A percentile compares a stretch with the other conserved stretches of the same genome.
These are phyloP conservation scores for Dasysyrphus albostriatus DNA, from an alignment of 2,888 invertebrate species.

Conservation along the genomic window DNA sequence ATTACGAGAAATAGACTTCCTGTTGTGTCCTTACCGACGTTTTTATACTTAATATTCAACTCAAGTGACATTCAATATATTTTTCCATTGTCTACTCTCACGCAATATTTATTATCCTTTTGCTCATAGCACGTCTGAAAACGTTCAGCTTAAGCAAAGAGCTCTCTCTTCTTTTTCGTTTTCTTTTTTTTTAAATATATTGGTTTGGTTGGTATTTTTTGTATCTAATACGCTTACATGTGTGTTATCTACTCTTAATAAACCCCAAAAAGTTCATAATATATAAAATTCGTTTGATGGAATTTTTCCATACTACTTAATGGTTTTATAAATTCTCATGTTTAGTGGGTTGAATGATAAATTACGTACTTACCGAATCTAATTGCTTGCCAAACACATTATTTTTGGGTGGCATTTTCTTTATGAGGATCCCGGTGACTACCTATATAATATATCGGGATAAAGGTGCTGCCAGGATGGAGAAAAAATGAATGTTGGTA, in stretches of 20 bases:
- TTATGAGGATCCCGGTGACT: background rate
- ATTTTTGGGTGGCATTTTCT: constrained; percentile 11
- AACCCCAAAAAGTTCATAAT: background rate
- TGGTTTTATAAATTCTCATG: constrained; percentile 35
- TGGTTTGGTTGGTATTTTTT: too few species aligned
- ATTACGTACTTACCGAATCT: constrained; percentile 26
- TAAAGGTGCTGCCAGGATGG: background rate
- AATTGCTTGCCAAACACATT: constrained; percentile 35
- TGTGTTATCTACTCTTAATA: background rate
- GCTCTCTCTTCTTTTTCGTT: too few species aligned
- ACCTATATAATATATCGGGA: too few species aligned
- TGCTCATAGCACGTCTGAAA: too few species aligned
- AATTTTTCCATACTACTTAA: constrained; percentile 24
- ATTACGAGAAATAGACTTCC: too few species aligned
- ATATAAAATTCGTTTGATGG: constrained; percentile 19
- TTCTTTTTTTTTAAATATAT: too few species aligned
- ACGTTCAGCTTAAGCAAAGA: too few species aligned
- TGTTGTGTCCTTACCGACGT: too few species aligned
- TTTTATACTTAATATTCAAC: too few species aligned
- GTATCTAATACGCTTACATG: background rate
- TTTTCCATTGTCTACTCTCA: too few species aligned
- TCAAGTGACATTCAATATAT: too few species aligned
- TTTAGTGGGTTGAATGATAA: constrained; percentile 39
- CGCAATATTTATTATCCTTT: too few species aligned
- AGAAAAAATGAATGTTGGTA: constrained; percentile 14